Evolutionary conservation across 2,113 vertebrate genomes (phyloP).

Genomic region (Platichthys stellatus): DNA sequence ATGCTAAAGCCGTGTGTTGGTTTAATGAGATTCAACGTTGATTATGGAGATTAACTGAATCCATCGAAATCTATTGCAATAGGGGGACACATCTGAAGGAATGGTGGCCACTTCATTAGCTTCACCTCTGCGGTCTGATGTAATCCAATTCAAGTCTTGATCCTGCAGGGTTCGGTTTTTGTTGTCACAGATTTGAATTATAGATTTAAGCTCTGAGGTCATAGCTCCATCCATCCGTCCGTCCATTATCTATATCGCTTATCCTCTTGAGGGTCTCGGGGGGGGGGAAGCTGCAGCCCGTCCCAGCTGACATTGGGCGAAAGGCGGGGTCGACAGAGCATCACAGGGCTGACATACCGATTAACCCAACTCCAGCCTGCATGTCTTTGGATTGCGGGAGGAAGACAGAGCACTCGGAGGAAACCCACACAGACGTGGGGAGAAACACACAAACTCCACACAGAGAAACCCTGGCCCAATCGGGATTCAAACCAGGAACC

Average conservation of each 20-base stretch:
- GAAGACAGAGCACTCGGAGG: too few relatives aligned
- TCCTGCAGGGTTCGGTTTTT: neutral
- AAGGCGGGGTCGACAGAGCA: neutral
- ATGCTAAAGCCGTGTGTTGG: neutral
- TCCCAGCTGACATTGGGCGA: neutral
- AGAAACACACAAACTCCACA: too few relatives aligned
- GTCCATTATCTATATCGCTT: neutral
- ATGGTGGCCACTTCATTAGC: neutral
- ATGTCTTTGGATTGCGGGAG: neutral
- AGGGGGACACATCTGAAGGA: neutral
- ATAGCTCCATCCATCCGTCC: neutral
- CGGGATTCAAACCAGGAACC: too few relatives aligned
- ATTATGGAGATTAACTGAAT: neutral
- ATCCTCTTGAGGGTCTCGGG: neutral
- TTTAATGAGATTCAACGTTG: neutral
- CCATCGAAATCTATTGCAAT: neutral
- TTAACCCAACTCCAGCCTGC: neutral
- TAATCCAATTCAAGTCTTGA: neutral
- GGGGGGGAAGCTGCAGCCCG: neutral
- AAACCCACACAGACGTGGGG: too few relatives aligned
- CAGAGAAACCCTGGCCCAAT: too few relatives aligned
- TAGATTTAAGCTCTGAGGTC: neutral
- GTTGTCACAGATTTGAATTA: neutral
- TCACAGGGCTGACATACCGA: neutral
- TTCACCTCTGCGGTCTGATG: neutral